These are phyloP conservation scores for Heliothis virescens DNA, from an alignment of 1,140 invertebrate species.

Conservation along the genomic window DNA sequence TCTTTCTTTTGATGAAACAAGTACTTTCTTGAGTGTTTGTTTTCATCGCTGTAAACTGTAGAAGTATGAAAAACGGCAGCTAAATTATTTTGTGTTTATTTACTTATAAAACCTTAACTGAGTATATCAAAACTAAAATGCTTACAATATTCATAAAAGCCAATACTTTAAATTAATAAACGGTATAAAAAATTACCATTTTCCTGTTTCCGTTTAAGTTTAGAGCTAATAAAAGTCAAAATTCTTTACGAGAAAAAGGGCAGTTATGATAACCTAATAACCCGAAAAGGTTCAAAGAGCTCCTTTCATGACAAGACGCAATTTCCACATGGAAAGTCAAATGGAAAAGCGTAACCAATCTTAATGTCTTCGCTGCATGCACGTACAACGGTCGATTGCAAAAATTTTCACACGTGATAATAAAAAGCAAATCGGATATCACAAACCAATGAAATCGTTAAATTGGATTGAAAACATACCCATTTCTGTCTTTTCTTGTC, in stretches of 20 bases:
- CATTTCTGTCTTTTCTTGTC: constrained; percentile 3
- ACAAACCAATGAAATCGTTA: constrained; percentile 23
- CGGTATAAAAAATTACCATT: constrained; percentile 27
- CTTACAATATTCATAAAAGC: not conserved
- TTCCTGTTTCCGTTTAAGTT: constrained; percentile 34
- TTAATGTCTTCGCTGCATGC: constrained; percentile 80
- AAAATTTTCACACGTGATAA: constrained; percentile 62
- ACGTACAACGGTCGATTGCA: constrained; percentile 65
- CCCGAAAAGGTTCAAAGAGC: constrained; percentile 72
- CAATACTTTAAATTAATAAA: constrained; percentile 39
- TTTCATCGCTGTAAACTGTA: too few relatives aligned
- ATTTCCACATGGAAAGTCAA: constrained; percentile 81
- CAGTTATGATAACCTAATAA: constrained; percentile 77
- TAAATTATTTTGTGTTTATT: not conserved
- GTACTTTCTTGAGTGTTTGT: too few relatives aligned
- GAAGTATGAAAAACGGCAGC: too few relatives aligned
- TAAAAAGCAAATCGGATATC: constrained; percentile 47
- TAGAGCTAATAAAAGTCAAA: constrained; percentile 54
- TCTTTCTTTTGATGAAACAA: too few relatives aligned
- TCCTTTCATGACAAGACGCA: constrained; percentile 81
- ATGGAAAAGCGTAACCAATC: constrained; percentile 76
- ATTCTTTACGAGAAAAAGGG: constrained; percentile 58
- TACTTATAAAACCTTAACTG: not conserved
- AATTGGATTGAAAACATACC: not conserved
- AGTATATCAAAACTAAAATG: not conserved